Evolutionary conservation across 92 coral and sea anemone genomes (phyloP).

Genomic region (Phenganax stokvisi): DNA sequence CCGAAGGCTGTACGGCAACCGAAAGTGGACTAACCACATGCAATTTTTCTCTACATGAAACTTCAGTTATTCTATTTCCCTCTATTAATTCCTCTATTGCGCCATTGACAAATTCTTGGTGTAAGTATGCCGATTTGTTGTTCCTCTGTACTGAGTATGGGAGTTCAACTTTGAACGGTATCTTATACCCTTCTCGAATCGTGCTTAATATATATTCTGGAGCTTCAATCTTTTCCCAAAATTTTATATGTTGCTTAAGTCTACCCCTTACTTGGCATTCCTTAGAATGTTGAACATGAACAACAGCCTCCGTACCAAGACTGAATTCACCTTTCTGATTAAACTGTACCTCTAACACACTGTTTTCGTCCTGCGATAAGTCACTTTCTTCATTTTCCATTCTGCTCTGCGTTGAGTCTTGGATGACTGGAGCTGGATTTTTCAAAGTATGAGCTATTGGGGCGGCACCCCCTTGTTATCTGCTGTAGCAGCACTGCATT

Average conservation of each 20-base stretch:
- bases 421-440: not conserved
- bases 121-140: not conserved
- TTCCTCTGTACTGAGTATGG: not conserved
- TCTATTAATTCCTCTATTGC: not conserved
- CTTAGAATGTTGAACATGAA: not conserved
- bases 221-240: not conserved
- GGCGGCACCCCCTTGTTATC: not conserved
- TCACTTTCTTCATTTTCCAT: not conserved
- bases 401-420: not conserved
- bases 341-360: not conserved
- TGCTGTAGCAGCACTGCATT: not conserved
- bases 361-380: not conserved
- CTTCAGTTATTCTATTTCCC: not conserved
- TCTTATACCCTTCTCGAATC: slow-evolving; percentile 1
- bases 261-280: not conserved
- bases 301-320: not conserved
- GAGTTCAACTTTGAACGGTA: not conserved
- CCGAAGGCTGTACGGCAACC: not conserved
- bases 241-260: not conserved
- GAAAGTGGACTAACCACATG: not conserved
- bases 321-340: not conserved
- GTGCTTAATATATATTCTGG: not conserved
- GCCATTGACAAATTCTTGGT: not conserved
- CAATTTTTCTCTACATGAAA: not conserved
- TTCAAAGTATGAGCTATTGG: not conserved